Conservation (phyloP, 2,113 vertebrate species). For the Sceloporus tristichus region DNA sequence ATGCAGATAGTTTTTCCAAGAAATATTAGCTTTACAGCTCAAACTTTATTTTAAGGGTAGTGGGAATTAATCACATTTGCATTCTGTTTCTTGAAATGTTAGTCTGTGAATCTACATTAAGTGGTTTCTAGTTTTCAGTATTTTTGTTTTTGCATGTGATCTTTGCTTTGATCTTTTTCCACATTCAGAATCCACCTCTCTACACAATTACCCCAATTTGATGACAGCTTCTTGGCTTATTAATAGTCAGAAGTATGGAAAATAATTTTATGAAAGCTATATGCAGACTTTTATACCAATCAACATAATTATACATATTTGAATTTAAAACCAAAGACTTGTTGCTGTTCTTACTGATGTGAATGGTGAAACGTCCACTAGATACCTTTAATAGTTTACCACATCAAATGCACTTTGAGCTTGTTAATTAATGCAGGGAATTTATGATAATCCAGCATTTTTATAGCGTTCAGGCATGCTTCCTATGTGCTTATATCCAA, state of each 20-base stretch:
- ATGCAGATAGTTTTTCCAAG: not conserved
- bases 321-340: not conserved
- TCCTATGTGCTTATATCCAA: not conserved
- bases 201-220: not conserved
- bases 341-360: not conserved
- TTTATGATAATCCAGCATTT: not conserved
- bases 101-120: not conserved
- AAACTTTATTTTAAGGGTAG: not conserved
- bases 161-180: conserved; percentile 1
- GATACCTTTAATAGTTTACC: not conserved
- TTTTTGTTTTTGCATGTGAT: not conserved
- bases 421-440: not conserved
- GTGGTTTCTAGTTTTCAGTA: not conserved
- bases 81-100: conserved; percentile 7
- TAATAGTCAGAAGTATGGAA: conserved; percentile 9
- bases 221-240: not conserved
- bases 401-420: not conserved
- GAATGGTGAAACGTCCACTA: not conserved
- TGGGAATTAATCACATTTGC: not conserved
- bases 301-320: not conserved
- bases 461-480: not conserved
- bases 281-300: not conserved
- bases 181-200: not conserved
- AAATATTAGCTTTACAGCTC: not conserved
- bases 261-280: conserved; percentile 23